Conservation (phyloP, 2,888 invertebrate genomes). For the Sympetrum striolatum region DNA sequence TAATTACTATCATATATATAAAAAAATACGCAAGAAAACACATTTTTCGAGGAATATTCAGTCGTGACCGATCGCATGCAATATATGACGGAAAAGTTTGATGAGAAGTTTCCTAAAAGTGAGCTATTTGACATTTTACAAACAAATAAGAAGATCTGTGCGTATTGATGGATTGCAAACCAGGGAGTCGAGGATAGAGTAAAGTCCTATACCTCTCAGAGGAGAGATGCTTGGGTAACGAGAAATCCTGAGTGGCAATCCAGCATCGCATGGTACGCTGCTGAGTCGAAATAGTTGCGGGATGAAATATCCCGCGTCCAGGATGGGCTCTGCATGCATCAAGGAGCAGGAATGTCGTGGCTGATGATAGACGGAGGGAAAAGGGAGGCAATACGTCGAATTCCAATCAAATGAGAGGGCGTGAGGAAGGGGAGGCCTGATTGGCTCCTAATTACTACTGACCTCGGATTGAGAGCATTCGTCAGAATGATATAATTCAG, state of each 20-base stretch:
- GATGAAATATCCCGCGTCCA: not conserved
- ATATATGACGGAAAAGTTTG: too few species aligned
- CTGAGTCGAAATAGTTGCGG: not conserved
- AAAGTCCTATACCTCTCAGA: too few species aligned
- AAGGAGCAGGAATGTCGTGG: not conserved
- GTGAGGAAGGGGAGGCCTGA: not conserved
- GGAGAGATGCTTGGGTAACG: not conserved
- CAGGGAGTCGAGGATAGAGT: not conserved
- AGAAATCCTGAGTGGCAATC: not conserved
- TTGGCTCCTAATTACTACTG: slow-evolving; percentile 23
- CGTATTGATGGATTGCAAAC: too few species aligned
- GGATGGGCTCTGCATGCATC: not conserved
- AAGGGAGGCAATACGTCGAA: not conserved
- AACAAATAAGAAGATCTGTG: too few species aligned
- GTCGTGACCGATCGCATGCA: too few species aligned
- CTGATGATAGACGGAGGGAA: too few species aligned
- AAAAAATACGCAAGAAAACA: too few species aligned
- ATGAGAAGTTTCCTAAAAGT: too few species aligned
- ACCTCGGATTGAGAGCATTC: not conserved
- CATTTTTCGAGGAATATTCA: too few species aligned
- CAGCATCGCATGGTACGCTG: not conserved
- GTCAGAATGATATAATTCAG: not conserved
- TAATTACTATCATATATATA: too few species aligned
- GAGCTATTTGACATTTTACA: too few species aligned
- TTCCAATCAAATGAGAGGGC: not conserved